Evolutionary conservation across 2,113 vertebrate species (phyloP), one percentile per base, ranked within the genome.

Genomic region (Seriola dumerili): DNA sequence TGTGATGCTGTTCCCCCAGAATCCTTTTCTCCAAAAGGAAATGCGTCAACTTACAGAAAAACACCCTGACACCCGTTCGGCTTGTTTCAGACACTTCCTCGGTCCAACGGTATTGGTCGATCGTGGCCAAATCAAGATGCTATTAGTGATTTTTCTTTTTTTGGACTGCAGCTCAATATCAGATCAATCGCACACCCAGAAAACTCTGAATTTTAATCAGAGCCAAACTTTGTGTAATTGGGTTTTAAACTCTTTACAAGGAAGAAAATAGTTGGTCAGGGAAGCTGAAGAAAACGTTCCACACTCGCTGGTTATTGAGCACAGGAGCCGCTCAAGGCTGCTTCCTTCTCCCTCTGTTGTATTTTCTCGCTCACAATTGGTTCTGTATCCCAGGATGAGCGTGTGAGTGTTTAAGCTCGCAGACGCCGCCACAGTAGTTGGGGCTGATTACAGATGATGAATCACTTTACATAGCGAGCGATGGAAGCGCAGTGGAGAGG

Each of bases 361-460:
- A 36, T 76, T 72, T 50, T 32, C 14, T 54, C 23, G 42, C 40
- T 40, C 71, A 12, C 61, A 50, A 25, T 61, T 29, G 44, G 13
- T 55, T 48, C 50, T 61, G 34, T 66, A 54, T 81, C 68, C 63
- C 62, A 29, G 66, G 66, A 72, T 67, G 52, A 58, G 29, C 46
- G 57, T 50, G 55, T 75, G 38, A 81, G 57, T 66, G 78, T 83
- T 78, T 29, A 36, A 67, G 62, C 76, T 76, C 83, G 2, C 67
- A 77, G 75, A 69, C 57, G 38, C 54, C 8, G 80, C 69, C 12
- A 1, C 76, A 12, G 80, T 78, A 32, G 66, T 64, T 12, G 77
- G 21, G 29, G 68, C 78, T 88, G 88, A 90, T 87, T 89, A 72
- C 65, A 38, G 75, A 84, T 80, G 84, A 91, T 91, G 89, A 90